These are phyloP conservation scores for Lutraria lutraria DNA, from an alignment of 2,888 invertebrate genomes.

Conservation along the genomic window DNA sequence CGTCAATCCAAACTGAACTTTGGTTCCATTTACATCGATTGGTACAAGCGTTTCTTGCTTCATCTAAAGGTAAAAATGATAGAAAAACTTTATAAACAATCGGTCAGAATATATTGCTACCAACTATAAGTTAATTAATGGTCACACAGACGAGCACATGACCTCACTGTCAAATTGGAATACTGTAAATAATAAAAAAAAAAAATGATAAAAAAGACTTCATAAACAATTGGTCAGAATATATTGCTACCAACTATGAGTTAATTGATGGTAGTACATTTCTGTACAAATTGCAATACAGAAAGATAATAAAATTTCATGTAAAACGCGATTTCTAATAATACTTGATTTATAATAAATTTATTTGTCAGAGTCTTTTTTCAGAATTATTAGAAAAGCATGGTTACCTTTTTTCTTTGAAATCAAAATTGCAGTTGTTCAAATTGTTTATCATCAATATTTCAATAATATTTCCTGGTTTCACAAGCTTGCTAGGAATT, in stretches of 20 bases:
- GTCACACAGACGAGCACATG: too few relatives aligned
- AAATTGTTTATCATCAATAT: neutral
- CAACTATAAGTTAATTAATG: too few relatives aligned
- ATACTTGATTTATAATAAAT: neutral
- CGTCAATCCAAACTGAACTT: slow-evolving; percentile 5
- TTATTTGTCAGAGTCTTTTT: neutral
- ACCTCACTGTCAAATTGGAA: too few relatives aligned
- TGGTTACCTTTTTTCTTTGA: neutral
- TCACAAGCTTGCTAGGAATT: neutral
- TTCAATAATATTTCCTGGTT: neutral
- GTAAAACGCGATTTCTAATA: too few relatives aligned
- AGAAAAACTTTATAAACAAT: neutral
- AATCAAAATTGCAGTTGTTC: neutral
- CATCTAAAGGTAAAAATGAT: slow-evolving; percentile 25
- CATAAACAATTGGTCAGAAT: too few relatives aligned
- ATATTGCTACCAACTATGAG: too few relatives aligned
- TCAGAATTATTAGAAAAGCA: neutral
- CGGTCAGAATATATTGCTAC: neutral
- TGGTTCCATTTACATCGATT: neutral
- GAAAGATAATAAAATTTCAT: too few relatives aligned
- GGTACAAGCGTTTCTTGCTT: neutral
- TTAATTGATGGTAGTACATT: too few relatives aligned
- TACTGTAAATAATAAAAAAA: too few relatives aligned
- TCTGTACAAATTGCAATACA: too few relatives aligned
- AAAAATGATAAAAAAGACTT: too few relatives aligned